Evolutionary conservation across 2,888 invertebrate genomes (phyloP).

Genomic region (Aphodius sticticus): DNA sequence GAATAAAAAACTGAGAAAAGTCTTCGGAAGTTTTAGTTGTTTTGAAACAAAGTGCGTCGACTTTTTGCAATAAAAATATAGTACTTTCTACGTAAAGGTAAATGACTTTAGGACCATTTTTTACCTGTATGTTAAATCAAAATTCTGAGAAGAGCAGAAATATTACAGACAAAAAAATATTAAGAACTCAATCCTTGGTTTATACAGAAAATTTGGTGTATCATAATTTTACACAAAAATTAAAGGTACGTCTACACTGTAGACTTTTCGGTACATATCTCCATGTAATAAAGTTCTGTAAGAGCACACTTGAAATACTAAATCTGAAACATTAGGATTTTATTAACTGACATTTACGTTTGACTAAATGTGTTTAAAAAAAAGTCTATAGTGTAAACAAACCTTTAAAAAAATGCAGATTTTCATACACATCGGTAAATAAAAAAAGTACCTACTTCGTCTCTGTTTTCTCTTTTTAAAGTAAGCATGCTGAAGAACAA

Average conservation of each 20-base stretch:
- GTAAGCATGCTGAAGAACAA: slow-evolving; percentile 57
- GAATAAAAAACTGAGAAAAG: too few species aligned
- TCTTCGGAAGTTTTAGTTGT: too few species aligned
- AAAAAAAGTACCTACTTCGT: slow-evolving; percentile 57
- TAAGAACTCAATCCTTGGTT: not conserved
- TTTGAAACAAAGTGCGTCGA: too few species aligned
- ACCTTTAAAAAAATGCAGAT: not conserved
- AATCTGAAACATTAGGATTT: too few species aligned
- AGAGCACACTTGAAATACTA: too few species aligned
- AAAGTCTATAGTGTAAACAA: not conserved
- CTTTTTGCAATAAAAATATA: too few species aligned
- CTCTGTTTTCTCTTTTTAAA: slow-evolving; percentile 61
- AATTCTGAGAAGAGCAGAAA: too few species aligned
- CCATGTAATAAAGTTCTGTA: too few species aligned
- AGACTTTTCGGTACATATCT: not conserved
- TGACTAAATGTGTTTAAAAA: not conserved
- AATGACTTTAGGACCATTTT: too few species aligned
- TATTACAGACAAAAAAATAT: not conserved
- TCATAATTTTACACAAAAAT: not conserved
- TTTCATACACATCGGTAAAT: not conserved
- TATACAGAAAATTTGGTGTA: not conserved
- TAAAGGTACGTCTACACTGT: not conserved
- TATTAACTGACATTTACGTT: too few species aligned
- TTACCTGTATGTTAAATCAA: too few species aligned
- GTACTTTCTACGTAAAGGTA: too few species aligned